A percentile compares a stretch with the other conserved stretches of the same genome.
phyloP scores from a whole-genome alignment of 2,797 vertebrate species.

The Pseudomugil tenellus region DNA sequence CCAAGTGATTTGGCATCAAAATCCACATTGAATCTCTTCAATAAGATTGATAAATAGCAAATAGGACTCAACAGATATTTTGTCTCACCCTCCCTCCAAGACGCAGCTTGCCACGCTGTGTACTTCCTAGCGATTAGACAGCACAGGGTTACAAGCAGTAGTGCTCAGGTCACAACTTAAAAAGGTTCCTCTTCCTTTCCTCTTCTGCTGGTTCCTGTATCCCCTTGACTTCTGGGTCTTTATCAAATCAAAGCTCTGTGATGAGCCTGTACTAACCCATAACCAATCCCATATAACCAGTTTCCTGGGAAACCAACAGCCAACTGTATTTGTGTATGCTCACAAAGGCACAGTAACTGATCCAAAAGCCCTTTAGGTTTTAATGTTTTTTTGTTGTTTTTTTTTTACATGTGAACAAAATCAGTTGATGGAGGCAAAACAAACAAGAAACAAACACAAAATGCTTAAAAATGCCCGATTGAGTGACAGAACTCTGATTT shows the following conservation, averaged over 20 bases:
- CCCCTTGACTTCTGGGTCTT: constrained; percentile 55
- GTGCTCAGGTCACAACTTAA: constrained; percentile 51
- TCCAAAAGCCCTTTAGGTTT: constrained; percentile 44
- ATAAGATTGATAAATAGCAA: constrained; percentile 21
- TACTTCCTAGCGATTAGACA: constrained; percentile 43
- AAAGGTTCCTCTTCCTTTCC: constrained; percentile 55
- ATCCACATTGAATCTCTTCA: constrained; percentile 30
- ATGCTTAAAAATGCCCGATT: constrained; percentile 30
- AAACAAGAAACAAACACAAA: neutral
- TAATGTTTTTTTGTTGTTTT: constrained; percentile 43
- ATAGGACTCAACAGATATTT: constrained; percentile 23
- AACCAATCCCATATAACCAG: constrained; percentile 48
- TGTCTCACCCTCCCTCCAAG: constrained; percentile 25
- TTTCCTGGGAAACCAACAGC: constrained; percentile 58
- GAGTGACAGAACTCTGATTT: constrained; percentile 55
- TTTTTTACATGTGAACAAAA: constrained; percentile 57
- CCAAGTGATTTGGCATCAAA: constrained; percentile 33
- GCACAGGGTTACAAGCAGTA: constrained; percentile 39
- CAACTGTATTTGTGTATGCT: constrained; percentile 43
- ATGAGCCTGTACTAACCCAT: constrained; percentile 51
- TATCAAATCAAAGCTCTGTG: constrained; percentile 59
- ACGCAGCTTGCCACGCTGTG: constrained; percentile 17
- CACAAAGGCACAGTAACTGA: constrained; percentile 37
- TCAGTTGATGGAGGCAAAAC: constrained; percentile 51
- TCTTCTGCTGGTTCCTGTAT: constrained; percentile 59